Evolutionary conservation across 2,113 vertebrate species (phyloP).

Genomic region (Rattus rattus): DNA sequence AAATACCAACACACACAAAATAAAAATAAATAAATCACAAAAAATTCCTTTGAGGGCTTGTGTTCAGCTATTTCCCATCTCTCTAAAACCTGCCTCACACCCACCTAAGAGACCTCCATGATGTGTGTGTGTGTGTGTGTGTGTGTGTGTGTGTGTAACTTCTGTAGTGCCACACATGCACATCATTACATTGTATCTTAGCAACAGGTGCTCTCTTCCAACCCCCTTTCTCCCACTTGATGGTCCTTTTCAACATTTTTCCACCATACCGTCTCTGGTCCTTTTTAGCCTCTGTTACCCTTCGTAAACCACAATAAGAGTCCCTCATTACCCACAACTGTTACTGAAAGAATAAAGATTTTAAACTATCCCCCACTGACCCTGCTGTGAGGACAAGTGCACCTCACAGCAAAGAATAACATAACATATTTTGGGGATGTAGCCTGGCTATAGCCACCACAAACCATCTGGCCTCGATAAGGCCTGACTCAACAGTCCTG

Average conservation of each 20-base stretch:
- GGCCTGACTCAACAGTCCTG: too few relatives aligned
- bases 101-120: not conserved
- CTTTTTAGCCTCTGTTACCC: not conserved
- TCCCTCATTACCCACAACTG: not conserved
- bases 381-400: too few relatives aligned
- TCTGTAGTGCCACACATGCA: too few relatives aligned
- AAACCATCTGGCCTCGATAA: too few relatives aligned
- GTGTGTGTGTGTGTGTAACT: not conserved
- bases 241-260: not conserved
- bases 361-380: too few relatives aligned
- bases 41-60: not conserved
- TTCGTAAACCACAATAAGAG: not conserved
- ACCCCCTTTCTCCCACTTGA: too few relatives aligned
- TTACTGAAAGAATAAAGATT: too few relatives aligned
- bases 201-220: accelerated
- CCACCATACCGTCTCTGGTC: not conserved
- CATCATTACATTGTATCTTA: too few relatives aligned
- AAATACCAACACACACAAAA: not conserved
- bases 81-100: not conserved
- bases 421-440: too few relatives aligned
- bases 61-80: not conserved
- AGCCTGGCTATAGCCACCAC: too few relatives aligned
- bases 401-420: too few relatives aligned
- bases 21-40: not conserved
- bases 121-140: not conserved